A percentile compares a stretch with the other conserved stretches of the same genome.
These are phyloP conservation scores for Syngnathus typhle DNA, from an alignment of 2,113 vertebrate species.

Conservation along the genomic window DNA sequence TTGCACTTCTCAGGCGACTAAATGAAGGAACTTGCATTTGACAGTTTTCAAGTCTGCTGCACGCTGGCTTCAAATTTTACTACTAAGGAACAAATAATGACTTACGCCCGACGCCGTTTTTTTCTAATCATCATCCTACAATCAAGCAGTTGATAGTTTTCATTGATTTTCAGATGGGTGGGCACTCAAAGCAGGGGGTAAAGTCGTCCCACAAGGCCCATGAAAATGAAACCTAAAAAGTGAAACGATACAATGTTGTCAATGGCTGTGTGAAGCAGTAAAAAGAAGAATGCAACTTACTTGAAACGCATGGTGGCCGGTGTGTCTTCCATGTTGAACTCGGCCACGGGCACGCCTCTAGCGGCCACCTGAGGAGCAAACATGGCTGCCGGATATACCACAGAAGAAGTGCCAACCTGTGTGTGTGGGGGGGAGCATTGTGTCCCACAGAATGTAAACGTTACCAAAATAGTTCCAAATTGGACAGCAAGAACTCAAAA, in stretches of 20 bases:
- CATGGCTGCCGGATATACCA: conserved; percentile 89
- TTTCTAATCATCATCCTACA: background rate
- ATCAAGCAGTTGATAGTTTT: background rate
- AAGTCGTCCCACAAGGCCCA: conserved; percentile 83
- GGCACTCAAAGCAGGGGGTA: conserved; percentile 80
- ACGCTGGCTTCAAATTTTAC: background rate
- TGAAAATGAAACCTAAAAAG: conserved; percentile 86
- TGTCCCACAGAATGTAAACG: background rate
- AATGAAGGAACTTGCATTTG: background rate
- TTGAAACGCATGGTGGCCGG: conserved; percentile 83
- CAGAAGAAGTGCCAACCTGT: conserved; percentile 85
- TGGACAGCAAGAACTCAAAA: background rate
- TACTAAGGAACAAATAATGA: background rate
- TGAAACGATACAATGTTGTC: background rate
- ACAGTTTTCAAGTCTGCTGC: background rate
- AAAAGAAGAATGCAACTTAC: conserved; percentile 54
- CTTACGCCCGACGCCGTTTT: background rate
- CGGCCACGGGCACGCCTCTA: conserved; percentile 86
- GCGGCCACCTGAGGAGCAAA: conserved; percentile 91
- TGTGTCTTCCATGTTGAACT: conserved; percentile 90
- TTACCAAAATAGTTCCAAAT: background rate
- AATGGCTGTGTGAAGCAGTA: background rate
- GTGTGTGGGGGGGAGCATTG: background rate
- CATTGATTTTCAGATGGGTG: conserved; percentile 43
- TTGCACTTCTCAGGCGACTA: background rate